Evolutionary conservation across 2,797 vertebrate species (phyloP).

Genomic region (Fistularia commersonii): DNA sequence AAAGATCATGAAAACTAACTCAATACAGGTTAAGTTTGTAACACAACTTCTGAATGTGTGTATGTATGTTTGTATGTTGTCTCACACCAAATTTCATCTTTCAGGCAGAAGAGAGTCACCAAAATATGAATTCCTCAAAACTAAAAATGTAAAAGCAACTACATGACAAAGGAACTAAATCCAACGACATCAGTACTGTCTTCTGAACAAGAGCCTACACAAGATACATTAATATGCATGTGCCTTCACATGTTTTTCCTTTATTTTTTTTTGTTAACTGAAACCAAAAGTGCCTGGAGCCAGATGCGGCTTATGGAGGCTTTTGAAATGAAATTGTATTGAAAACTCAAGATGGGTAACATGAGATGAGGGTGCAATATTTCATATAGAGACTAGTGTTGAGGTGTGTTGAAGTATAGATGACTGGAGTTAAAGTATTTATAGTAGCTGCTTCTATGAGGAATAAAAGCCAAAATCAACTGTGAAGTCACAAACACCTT

Average conservation of each 20-base stretch:
- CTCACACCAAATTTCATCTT: conserved; percentile 11
- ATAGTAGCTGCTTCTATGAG: conserved; percentile 36
- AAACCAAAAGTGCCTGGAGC: conserved; percentile 44
- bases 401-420: conserved; percentile 13
- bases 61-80: background rate
- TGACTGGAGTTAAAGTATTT: conserved; percentile 24
- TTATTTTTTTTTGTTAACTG: conserved; percentile 26
- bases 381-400: conserved; percentile 1
- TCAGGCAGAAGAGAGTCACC: conserved; percentile 27
- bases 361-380: conserved; percentile 31
- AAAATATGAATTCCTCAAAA: conserved; percentile 28
- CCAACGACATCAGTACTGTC: conserved; percentile 22
- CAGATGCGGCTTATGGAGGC: conserved; percentile 11
- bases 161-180: conserved; percentile 16
- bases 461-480: conserved; percentile 57
- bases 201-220: conserved; percentile 22
- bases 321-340: conserved; percentile 12
- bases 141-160: conserved; percentile 12
- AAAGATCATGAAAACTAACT: too few species aligned
- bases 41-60: too few species aligned
- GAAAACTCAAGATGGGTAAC: conserved; percentile 14
- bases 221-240: conserved; percentile 17
- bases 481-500: conserved; percentile 49
- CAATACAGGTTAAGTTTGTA: too few species aligned
- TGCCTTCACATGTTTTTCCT: conserved; percentile 45